Evolutionary conservation across 2,113 vertebrate genomes (phyloP).

Genomic region (Oophaga pumilio): DNA sequence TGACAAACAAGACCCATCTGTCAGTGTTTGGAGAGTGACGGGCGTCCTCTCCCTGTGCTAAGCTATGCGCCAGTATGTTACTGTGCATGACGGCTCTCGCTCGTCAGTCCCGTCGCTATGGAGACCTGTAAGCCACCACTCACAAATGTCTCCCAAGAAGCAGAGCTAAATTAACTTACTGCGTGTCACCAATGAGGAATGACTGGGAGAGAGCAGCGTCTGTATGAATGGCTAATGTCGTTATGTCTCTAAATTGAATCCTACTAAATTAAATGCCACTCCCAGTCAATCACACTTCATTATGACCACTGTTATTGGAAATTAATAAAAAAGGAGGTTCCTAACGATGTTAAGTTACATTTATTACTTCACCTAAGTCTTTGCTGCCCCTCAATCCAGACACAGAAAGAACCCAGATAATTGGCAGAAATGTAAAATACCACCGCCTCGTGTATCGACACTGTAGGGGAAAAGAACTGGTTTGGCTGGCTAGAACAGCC

Average conservation of each 20-base stretch:
- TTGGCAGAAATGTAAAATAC: too few species aligned
- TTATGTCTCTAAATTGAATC: slow-evolving; percentile 71
- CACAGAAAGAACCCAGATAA: too few species aligned
- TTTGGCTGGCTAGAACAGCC: too few species aligned
- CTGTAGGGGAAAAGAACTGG: too few species aligned
- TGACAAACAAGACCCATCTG: slow-evolving; percentile 57
- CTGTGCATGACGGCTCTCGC: slow-evolving; percentile 64
- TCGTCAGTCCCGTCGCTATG: slow-evolving; percentile 72
- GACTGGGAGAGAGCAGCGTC: slow-evolving; percentile 70
- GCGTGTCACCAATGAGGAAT: slow-evolving; percentile 71
- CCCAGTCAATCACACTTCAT: slow-evolving; percentile 70
- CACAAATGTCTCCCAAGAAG: slow-evolving; percentile 68
- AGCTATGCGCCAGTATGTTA: slow-evolving; percentile 63
- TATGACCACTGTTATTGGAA: slow-evolving; percentile 69
- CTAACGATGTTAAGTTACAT: background rate
- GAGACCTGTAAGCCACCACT: slow-evolving; percentile 67
- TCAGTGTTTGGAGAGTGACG: slow-evolving; percentile 13
- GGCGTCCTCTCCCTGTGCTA: background rate
- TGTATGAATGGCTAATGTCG: slow-evolving; percentile 66
- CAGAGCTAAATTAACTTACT: slow-evolving; percentile 69
- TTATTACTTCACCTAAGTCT: background rate
- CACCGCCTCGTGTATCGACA: too few species aligned
- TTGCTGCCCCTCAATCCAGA: background rate
- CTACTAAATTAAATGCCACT: slow-evolving; percentile 74
- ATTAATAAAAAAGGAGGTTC: slow-evolving; percentile 64